These are phyloP conservation scores for Datnioides undecimradiatus DNA, from an alignment of 2,113 vertebrate genomes.

Conservation along the genomic window DNA sequence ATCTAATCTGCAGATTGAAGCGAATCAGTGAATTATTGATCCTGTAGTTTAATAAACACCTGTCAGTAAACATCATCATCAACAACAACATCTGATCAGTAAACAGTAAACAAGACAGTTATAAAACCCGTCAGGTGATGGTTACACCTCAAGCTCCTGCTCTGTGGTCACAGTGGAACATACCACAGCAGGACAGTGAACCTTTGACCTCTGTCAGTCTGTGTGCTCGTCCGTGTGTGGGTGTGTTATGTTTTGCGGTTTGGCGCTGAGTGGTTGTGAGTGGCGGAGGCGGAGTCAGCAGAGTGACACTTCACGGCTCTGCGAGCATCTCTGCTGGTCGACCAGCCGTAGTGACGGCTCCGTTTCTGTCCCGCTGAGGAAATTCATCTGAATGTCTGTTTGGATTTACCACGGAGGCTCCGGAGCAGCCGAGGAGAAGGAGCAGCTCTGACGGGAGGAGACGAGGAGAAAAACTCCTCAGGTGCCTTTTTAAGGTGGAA, in stretches of 20 bases:
- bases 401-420: not conserved
- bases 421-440: slow-evolving; percentile 9
- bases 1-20: too few relatives aligned
- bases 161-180: not conserved
- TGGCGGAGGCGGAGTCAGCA: slow-evolving; percentile 1
- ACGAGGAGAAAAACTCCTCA: not conserved
- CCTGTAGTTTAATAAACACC: too few relatives aligned
- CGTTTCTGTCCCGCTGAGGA: slow-evolving; percentile 21
- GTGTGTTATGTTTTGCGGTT: not conserved
- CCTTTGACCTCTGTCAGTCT: not conserved
- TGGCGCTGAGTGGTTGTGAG: not conserved
- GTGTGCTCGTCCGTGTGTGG: not conserved
- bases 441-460: not conserved
- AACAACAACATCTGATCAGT: too few relatives aligned
- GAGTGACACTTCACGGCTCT: slow-evolving; percentile 11
- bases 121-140: too few relatives aligned
- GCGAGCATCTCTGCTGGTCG: slow-evolving; percentile 24
- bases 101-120: too few relatives aligned
- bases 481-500: not conserved
- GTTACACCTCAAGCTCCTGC: too few relatives aligned
- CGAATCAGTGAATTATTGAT: too few relatives aligned
- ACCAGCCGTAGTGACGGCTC: slow-evolving; percentile 6
- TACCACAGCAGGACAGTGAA: not conserved
- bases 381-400: slow-evolving; percentile 15
- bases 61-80: too few relatives aligned